Conservation (phyloP, 2,113 vertebrate genomes). For the Neopipo cinnamomea region DNA sequence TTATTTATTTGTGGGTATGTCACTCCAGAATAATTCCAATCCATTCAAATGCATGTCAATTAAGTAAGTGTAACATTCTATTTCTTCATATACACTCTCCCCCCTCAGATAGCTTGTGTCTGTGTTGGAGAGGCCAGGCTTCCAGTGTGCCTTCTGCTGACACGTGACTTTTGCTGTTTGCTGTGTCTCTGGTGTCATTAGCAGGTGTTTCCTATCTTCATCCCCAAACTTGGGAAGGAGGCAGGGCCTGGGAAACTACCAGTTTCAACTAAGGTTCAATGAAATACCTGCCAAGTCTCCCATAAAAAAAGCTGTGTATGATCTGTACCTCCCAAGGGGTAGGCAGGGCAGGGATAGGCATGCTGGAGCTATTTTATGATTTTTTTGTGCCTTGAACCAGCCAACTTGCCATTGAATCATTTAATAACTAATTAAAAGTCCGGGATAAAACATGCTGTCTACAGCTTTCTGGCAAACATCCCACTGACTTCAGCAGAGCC, state of each 20-base stretch:
- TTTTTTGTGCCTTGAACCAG: not conserved
- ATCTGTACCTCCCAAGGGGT: conserved; percentile 32
- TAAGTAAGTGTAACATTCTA: not conserved
- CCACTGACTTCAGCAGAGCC: not conserved
- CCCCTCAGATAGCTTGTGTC: not conserved
- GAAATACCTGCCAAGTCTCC: conserved; percentile 36
- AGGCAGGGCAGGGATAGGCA: conserved; percentile 24
- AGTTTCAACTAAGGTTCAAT: conserved; percentile 9
- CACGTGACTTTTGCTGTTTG: not conserved
- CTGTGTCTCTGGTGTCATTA: not conserved
- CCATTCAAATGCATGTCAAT: not conserved
- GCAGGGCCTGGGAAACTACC: not conserved
- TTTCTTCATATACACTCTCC: not conserved
- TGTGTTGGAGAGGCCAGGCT: not conserved
- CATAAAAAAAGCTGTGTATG: not conserved
- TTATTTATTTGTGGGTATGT: not conserved
- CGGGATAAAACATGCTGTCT: conserved; percentile 34
- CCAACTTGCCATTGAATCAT: conserved; percentile 45
- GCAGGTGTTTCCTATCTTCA: conserved; percentile 46
- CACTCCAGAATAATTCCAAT: not conserved
- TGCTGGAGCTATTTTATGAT: not conserved
- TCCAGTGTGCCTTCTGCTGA: not conserved
- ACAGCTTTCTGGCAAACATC: conserved; percentile 33
- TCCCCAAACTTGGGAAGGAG: conserved; percentile 20
- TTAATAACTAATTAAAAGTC: conserved; percentile 59